Evolutionary conservation across 2,797 vertebrate species (phyloP).

Genomic region (Acanthornis magna): DNA sequence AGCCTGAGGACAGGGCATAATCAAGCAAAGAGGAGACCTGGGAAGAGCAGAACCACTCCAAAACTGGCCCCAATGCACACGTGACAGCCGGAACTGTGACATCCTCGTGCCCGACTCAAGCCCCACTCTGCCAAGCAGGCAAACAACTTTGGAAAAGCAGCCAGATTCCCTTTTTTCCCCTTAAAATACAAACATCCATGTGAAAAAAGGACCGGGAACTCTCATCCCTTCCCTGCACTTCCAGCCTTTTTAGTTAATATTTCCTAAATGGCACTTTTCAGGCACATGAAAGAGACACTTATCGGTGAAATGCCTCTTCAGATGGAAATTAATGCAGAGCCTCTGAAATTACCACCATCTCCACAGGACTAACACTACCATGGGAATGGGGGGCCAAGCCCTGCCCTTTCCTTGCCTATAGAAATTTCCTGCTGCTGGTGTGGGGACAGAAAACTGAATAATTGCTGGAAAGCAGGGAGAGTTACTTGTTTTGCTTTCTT

Average conservation of each 20-base stretch:
- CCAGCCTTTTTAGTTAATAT: not conserved
- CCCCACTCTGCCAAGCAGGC: not conserved
- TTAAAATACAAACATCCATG: not conserved
- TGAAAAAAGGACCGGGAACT: not conserved
- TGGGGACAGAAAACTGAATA: not conserved
- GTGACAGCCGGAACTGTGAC: not conserved
- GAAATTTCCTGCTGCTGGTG: not conserved
- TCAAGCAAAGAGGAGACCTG: not conserved
- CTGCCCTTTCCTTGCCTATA: not conserved
- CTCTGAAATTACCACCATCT: not conserved
- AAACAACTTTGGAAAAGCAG: not conserved
- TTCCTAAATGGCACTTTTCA: constrained; percentile 7
- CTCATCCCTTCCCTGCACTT: not conserved
- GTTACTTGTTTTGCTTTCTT: not conserved
- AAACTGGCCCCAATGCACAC: rapidly evolving
- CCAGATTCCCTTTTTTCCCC: not conserved
- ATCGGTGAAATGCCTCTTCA: constrained; percentile 3
- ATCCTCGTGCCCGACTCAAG: not conserved
- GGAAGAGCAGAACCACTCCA: not conserved
- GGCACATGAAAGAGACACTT: not conserved
- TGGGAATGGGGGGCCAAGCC: not conserved
- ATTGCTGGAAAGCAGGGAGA: not conserved
- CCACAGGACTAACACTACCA: not conserved
- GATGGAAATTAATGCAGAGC: constrained; percentile 10
- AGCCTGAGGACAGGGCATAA: not conserved